A percentile compares a stretch with the other conserved stretches of the same genome.
Evolutionary conservation across 2,888 invertebrate species (phyloP).

Genomic region (Exocentrus adspersus): DNA sequence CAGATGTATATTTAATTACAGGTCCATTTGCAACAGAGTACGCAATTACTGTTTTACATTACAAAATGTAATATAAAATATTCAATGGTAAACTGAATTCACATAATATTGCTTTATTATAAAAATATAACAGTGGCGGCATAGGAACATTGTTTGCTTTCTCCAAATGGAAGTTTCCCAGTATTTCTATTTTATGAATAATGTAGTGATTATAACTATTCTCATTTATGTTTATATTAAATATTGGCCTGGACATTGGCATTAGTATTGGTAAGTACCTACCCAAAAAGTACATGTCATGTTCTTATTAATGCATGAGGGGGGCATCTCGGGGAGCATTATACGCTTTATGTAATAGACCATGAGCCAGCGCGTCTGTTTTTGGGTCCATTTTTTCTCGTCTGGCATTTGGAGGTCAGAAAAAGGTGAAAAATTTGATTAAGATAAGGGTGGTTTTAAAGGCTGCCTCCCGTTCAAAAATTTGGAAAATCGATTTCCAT

Average conservation of each 20-base stretch:
- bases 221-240: background rate
- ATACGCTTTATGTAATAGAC: too few relatives aligned
- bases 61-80: constrained; percentile 27
- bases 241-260: background rate
- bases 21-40: constrained; percentile 24
- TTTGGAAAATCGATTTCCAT: too few relatives aligned
- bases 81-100: constrained; percentile 22
- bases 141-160: background rate
- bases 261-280: background rate
- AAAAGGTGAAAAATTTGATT: too few relatives aligned
- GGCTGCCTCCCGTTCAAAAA: too few relatives aligned
- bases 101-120: background rate
- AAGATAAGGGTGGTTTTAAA: too few relatives aligned
- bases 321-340: too few relatives aligned
- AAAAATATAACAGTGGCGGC: background rate
- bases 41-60: constrained; percentile 16
- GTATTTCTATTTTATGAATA: background rate
- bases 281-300: too few relatives aligned
- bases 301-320: too few relatives aligned
- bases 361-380: too few relatives aligned
- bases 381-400: too few relatives aligned
- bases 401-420: too few relatives aligned
- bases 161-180: background rate
- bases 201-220: constrained; percentile 2
- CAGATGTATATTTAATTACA: constrained; percentile 21